Evolutionary conservation across 2,888 invertebrate species (phyloP), one percentile per base, ranked within the genome.

Genomic region (Parnassius orleans): DNA sequence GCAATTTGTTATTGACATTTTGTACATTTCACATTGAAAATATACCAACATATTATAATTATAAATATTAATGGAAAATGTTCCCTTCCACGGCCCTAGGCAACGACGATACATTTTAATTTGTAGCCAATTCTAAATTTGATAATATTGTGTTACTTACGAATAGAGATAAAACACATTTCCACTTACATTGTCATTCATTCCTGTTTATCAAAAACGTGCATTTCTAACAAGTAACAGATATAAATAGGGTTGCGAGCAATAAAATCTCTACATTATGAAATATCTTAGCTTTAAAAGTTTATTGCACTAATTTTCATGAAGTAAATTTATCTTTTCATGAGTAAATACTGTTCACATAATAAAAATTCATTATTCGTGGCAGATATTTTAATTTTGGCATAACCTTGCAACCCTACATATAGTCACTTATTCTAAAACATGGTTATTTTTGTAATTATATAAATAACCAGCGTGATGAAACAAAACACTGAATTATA

Each of bases 121-220:
- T 33, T 33, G 33, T 63, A 58, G 48, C 43, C 58, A 58, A 58
- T 58, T 63, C 48, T 58, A 55, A 58, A 54, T 63, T 58, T 44
- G 10, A 41, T n/a, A n/a, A 46, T 50, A 58, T 63, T 3, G 11
- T 43, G 54, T 58, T 50, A 47, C 41, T 63, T 41, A 50, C 43
- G 51, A 46, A 11, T 14, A 61, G 19, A 51, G 10, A 15, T 46
- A 44, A 44, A 9, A 10, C 44, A 46, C 12, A 61, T 51, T 60
- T n/a, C 2, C 44, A 55, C 33, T 52, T 46, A 24, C 12, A 44
- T 9, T 9, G 24, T 42, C 43, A 44, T 11, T n/a, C 10, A 9
- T 3, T 60, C 19, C 53, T 11, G 7, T 43, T n/a, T 51, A 52
- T 41, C 15, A 43, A 10, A n/a, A 43, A 57, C 0, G 55, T 33